Evolutionary conservation across 1,140 invertebrate genomes (phyloP).

Genomic region (Coenobita brevimanus): DNA sequence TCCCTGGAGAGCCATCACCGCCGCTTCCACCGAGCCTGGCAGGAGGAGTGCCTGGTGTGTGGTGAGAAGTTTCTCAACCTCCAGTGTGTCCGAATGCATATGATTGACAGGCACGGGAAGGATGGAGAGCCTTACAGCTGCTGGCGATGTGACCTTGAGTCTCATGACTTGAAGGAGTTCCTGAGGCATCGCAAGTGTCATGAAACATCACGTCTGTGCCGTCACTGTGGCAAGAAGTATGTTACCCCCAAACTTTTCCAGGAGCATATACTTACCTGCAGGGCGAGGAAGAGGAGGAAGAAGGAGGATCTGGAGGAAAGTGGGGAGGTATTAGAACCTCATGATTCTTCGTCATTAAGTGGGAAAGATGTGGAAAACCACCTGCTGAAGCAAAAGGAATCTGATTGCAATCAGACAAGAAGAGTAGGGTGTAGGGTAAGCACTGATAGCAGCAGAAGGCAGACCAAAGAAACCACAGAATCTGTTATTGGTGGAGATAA

Average conservation of each 20-base stretch:
- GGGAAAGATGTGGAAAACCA: no score
- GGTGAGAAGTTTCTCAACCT: conserved; percentile 31
- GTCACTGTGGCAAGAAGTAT: conserved; percentile 48
- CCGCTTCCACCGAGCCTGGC: conserved; percentile 36
- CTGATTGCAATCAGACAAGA: no score
- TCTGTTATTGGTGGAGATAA: not conserved
- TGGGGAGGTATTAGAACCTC: not conserved
- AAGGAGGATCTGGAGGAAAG: no score
- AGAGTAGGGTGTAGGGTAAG: no score
- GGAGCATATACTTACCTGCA: conserved; percentile 22
- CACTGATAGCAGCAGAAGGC: not conserved
- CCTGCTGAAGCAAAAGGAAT: no score
- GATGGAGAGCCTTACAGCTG: conserved; percentile 18
- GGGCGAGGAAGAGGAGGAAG: not conserved
- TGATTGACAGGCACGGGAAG: conserved; percentile 11
- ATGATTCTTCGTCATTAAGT: no score
- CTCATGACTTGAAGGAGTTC: conserved; percentile 7
- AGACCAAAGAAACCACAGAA: not conserved
- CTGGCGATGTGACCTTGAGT: conserved; percentile 25
- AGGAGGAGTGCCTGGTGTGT: conserved; percentile 42
- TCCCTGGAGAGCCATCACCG: conserved; percentile 38
- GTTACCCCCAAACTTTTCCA: not conserved
- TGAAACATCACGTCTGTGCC: conserved; percentile 12
- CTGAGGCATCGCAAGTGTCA: conserved; percentile 26
- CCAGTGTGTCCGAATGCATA: conserved; percentile 27